Evolutionary conservation across 2,797 vertebrate species (phyloP).

Genomic region (Myotis daubentonii): DNA sequence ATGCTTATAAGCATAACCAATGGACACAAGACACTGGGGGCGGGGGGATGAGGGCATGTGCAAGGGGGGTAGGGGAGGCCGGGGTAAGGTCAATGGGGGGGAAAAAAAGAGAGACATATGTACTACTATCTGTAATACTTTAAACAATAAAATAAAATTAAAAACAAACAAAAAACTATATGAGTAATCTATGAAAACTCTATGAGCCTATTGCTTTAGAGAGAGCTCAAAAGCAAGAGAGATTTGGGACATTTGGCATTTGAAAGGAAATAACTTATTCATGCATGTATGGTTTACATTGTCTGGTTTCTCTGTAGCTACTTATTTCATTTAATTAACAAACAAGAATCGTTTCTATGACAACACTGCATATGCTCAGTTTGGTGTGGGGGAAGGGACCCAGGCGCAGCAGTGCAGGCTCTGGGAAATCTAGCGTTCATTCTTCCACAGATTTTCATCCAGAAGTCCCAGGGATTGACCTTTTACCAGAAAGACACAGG

Average conservation of each 20-base stretch:
- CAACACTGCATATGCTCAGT: constrained; percentile 17
- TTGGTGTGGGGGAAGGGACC: neutral
- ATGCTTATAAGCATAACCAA: too few relatives aligned
- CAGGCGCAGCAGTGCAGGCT: neutral
- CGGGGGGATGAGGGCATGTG: too few relatives aligned
- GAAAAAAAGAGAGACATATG: too few relatives aligned
- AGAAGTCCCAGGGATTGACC: neutral
- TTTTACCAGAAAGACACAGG: constrained; percentile 38
- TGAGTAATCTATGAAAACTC: neutral
- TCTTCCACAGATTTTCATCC: neutral
- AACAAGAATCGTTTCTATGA: constrained; percentile 67
- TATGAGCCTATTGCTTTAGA: neutral
- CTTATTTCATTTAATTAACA: constrained; percentile 75
- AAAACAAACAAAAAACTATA: neutral
- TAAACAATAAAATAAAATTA: too few relatives aligned
- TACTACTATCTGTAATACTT: too few relatives aligned
- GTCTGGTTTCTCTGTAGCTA: constrained; percentile 60
- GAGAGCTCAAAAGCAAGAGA: constrained; percentile 11
- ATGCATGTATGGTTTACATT: constrained; percentile 62
- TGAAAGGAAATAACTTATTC: constrained; percentile 69
- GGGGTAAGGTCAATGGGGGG: too few relatives aligned
- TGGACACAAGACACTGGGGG: too few relatives aligned
- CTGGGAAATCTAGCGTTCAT: constrained; percentile 23
- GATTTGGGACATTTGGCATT: constrained; percentile 13
- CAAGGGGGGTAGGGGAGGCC: too few relatives aligned